Evolutionary conservation across 23 tunicate species (phyloP), one percentile per base, ranked within the genome.

Genomic region (Trididemnum miniatum): DNA sequence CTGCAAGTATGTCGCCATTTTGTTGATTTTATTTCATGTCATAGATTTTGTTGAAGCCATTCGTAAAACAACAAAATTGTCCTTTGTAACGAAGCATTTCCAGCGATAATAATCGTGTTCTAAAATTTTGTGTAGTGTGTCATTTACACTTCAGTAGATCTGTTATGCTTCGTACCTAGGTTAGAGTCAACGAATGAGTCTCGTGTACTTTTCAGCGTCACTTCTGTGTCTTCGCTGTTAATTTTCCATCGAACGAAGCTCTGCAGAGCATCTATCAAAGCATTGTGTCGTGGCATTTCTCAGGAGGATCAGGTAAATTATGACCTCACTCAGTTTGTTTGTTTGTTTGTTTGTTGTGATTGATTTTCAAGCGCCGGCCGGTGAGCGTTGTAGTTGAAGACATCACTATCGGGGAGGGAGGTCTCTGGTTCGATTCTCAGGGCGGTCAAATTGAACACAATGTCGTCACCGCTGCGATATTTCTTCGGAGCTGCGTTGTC

Each of bases 171-270:
- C n/a, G n/a, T n/a, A n/a, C n/a, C n/a, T n/a, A n/a, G n/a, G n/a
- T n/a, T n/a, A n/a, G n/a, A n/a, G n/a, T n/a, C n/a, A n/a, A n/a
- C n/a, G n/a, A n/a, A n/a, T n/a, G n/a, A n/a, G n/a, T n/a, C n/a
- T n/a, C n/a, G n/a, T n/a, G n/a, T n/a, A n/a, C n/a, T n/a, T 35
- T 80, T 23, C 81, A 92, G 97, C 59, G 97, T 22, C 97, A 92
- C 60, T 92, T 92, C 83, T 92, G 92, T 60, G 97, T 92, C 20
- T 92, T 92, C 72, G 97, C 92, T 0, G 88, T 92, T 65, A 92
- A 92, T 49, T 92, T 92, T 62, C 97, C 97, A 5, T 78, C 85
- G 1, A 32, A 83, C 22, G 97, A 92, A 39, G 89, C 92, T 2
- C 62, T 92, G 62, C 85, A 87, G 35, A 73, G 88, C 35, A 92